Base-by-base conservation (phyloP, 2,888 invertebrate genomes). In the Chloroclysta siterata region DNA sequence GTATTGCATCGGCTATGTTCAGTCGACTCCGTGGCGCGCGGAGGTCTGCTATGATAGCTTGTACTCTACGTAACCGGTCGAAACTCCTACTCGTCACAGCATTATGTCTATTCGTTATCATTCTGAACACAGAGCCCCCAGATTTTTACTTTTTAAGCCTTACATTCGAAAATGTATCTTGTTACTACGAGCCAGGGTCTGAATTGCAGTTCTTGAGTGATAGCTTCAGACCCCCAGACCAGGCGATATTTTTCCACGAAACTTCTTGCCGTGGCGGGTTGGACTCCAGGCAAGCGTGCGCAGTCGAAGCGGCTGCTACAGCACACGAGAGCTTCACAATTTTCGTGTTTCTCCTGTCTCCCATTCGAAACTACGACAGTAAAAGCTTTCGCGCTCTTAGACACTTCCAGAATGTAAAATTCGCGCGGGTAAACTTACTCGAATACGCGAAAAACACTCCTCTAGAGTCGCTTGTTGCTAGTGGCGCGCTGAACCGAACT, bases 191-290 rank as follows among this genome's bases (percentile, higher is more conserved):
- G 17, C 8, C 4, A 5, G 61, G 53, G 0, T 47, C 41, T 39
- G 56, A 61, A 28, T 46, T 66, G 47, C 59, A 56, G 15, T 53
- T 33, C 42, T 51, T 39, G 5, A 58, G 41, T 55, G 48, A 46
- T 14, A 6, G n/a, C 11, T 64, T 64, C n/a, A 29, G 47, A 1
- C 65, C 65, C 0, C 28, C 57, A 0, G 44, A 42, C 3, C 0
- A 66, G 10, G 93, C 94, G 28, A 95, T 95, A 65, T 95, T 95
- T 75, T 95, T 95, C 74, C 94, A 94, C 70, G 95, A 95, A 77
- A 95, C 95, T 0, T 95, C 95, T 0, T 95, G 95, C 73, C 88
- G 84, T 4, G 88, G 90, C 5, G 71, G 77, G 0, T 76, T 95
- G 28, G 90, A 87, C 22, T 65, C 73, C 0, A 66, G 77, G 14